Evolutionary conservation across 2,113 vertebrate genomes (phyloP).

Genomic region (Canis aureus): DNA sequence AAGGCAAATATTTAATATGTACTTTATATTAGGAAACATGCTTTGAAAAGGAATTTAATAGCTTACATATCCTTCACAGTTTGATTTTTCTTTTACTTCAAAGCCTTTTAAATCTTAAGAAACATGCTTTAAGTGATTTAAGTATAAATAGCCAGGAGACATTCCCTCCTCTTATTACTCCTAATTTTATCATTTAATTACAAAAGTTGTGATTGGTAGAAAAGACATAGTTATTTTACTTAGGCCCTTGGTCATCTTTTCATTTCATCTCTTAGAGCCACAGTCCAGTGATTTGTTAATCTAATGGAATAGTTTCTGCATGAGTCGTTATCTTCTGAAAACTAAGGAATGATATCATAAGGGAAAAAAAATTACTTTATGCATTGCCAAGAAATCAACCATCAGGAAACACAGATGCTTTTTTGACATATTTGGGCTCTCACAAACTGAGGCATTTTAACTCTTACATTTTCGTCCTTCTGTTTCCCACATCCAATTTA

Average conservation of each 20-base stretch:
- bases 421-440: neutral
- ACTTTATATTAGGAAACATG: neutral
- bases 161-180: neutral
- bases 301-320: neutral
- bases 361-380: neutral
- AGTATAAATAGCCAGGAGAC: neutral
- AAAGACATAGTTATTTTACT: neutral
- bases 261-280: neutral
- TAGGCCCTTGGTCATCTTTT: neutral
- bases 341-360: neutral
- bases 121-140: neutral
- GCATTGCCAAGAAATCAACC: neutral
- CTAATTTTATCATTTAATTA: neutral
- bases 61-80: neutral
- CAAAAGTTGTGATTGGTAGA: neutral
- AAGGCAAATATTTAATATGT: neutral
- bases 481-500: neutral
- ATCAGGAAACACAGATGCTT: neutral
- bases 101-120: neutral
- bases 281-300: conserved; percentile 3
- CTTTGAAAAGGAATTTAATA: conserved; percentile 1
- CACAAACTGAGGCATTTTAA: neutral
- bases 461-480: neutral
- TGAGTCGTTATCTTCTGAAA: conserved; percentile 31
- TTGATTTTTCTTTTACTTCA: neutral